phyloP scores from a whole-genome alignment of 2,797 vertebrate genomes.

The Tympanoctomys barrerae region DNA sequence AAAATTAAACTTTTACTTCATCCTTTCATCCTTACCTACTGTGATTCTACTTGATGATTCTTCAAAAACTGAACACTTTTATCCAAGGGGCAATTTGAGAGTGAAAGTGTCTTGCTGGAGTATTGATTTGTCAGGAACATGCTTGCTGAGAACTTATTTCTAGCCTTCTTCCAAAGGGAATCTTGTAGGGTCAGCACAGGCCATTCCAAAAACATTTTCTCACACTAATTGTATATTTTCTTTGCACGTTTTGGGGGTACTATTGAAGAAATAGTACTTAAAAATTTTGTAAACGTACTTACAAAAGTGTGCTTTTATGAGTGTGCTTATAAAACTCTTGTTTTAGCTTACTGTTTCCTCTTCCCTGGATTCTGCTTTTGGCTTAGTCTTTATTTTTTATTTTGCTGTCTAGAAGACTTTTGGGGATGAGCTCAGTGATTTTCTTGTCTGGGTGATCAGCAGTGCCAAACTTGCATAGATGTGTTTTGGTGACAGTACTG shows the following conservation, averaged over 20 bases:
- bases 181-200: background rate
- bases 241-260: background rate
- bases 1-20: conserved; percentile 27
- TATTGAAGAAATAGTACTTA: background rate
- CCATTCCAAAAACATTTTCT: background rate
- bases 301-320: background rate
- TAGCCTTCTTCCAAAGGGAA: background rate
- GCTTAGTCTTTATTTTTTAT: conserved; percentile 23
- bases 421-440: background rate
- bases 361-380: background rate
- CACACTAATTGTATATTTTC: background rate
- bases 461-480: background rate
- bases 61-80: conserved; percentile 20
- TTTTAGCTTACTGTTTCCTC: background rate
- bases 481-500: background rate
- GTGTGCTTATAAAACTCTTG: background rate
- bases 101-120: background rate
- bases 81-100: background rate
- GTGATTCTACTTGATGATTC: background rate
- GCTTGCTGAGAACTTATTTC: background rate
- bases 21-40: background rate
- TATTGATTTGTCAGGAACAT: background rate
- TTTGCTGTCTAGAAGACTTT: background rate
- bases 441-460: background rate
- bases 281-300: background rate